These are phyloP conservation scores for Tetranychus cinnabarinus DNA, from an alignment of 1,140 invertebrate genomes.

Conservation along the genomic window DNA sequence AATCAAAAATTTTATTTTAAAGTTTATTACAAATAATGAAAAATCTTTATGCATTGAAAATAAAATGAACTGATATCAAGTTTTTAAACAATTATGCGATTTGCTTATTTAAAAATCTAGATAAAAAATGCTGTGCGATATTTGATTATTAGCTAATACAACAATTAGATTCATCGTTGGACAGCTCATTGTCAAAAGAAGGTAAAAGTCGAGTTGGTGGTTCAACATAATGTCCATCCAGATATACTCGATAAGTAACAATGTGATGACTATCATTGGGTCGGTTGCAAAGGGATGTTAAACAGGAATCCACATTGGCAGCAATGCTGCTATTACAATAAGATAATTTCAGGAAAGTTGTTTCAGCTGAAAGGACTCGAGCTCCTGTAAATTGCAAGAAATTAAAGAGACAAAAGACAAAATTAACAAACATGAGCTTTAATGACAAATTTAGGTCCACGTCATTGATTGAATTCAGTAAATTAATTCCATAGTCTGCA, in stretches of 20 bases:
- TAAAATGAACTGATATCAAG: too few species aligned
- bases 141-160: neutral
- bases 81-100: too few species aligned
- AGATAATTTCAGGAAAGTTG: neutral
- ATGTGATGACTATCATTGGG: neutral
- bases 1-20: too few species aligned
- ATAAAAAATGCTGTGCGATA: too few species aligned
- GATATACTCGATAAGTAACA: neutral
- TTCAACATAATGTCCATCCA: neutral
- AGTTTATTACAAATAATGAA: too few species aligned
- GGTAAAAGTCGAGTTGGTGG: neutral
- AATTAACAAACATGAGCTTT: too few species aligned
- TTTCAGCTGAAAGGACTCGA: neutral
- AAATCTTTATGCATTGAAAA: too few species aligned
- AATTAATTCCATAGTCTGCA: too few species aligned
- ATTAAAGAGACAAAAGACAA: too few species aligned
- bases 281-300: neutral
- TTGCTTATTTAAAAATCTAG: too few species aligned
- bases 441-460: too few species aligned
- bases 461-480: too few species aligned
- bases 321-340: neutral
- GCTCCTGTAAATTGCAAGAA: neutral
- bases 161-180: neutral
- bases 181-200: neutral
- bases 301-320: neutral